phyloP scores from a whole-genome alignment of 1,140 invertebrate species.

The Schlechtendalia chinensis region DNA sequence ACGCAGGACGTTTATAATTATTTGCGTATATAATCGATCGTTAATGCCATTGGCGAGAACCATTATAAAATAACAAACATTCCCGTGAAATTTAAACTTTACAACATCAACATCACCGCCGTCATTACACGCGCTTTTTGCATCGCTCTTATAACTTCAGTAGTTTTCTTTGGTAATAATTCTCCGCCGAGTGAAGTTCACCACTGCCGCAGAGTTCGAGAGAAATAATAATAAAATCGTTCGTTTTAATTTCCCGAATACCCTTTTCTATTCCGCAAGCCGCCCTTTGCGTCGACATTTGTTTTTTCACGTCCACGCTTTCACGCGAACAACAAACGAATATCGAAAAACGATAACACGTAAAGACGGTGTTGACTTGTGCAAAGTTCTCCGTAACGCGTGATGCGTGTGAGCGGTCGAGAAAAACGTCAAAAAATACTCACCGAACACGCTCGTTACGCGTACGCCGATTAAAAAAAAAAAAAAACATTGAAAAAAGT shows the following conservation, averaged over 20 bases:
- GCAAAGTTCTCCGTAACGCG: too few species aligned
- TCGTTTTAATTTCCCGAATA: constrained; percentile 14
- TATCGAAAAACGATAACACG: constrained; percentile 25
- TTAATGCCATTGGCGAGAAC: constrained; percentile 19
- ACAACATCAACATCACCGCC: background rate
- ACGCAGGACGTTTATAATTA: too few species aligned
- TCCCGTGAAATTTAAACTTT: constrained; percentile 14
- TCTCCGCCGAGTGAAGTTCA: background rate
- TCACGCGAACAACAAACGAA: background rate
- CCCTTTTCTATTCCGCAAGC: background rate
- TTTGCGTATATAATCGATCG: background rate
- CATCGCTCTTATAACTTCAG: background rate
- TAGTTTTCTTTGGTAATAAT: background rate
- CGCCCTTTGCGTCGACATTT: background rate
- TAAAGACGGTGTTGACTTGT: constrained; percentile 31
- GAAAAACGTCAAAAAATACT: too few species aligned
- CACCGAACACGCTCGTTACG: too few species aligned
- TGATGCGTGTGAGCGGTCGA: too few species aligned
- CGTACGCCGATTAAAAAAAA: too few species aligned
- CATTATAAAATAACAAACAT: constrained; percentile 25
- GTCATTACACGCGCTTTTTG: background rate
- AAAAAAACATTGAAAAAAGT: too few species aligned
- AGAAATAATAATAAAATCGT: constrained; percentile 31
- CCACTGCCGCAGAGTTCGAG: background rate
- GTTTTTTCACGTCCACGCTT: background rate